Base-by-base conservation (phyloP, 1,140 invertebrate species). In the Lepidurus packardi region DNA sequence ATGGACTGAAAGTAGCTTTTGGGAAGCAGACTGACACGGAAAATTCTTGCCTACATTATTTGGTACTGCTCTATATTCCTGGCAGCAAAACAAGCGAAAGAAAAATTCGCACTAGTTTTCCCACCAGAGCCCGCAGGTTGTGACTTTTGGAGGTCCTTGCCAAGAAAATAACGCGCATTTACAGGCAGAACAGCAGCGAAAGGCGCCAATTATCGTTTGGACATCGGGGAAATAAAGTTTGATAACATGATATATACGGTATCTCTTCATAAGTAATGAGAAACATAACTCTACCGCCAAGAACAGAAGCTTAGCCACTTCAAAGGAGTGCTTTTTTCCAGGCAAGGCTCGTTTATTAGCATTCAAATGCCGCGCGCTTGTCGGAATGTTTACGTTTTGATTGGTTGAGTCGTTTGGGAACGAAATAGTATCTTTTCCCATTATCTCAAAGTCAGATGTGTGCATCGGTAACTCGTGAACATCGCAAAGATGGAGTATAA, bases 301-400 rank as follows among this genome's bases (percentile, higher is more conserved):
- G 11, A 13, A 34, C 34, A 34, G 34, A 34, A 34, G 34, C 34
- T 34, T 34, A 4, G 34, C 34, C 21, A 21, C 16, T 16, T 65
- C 1, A 65, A 13, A 65, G 7, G 78, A 21, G 10, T 13, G 16
- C 16, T 13, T n/a, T 4, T 24, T 78, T 21, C 11, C 80, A 42
- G 25, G 73, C 21, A 43, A 74, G 42, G 80, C 34, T 21, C 16
- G 41, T 43, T 44, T 41, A n/a, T 47, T 74, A 45, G 21, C 47
- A 43, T 73, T 75, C 73, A 43, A 34, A 74, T 47, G 78, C 78
- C 73, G 77, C 45, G 43, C 79, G 44, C 76, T 80, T 77, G 41
- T 74, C 42, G 21, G 77, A 25, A 45, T 73, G 34, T n/a, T 53
- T 43, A 21, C 73, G 16, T 80, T 73, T 24, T 47, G 34, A 10